These are phyloP conservation scores for Xenotilapia flavipinnis DNA, from an alignment of 2,113 vertebrate genomes.

Conservation along the genomic window DNA sequence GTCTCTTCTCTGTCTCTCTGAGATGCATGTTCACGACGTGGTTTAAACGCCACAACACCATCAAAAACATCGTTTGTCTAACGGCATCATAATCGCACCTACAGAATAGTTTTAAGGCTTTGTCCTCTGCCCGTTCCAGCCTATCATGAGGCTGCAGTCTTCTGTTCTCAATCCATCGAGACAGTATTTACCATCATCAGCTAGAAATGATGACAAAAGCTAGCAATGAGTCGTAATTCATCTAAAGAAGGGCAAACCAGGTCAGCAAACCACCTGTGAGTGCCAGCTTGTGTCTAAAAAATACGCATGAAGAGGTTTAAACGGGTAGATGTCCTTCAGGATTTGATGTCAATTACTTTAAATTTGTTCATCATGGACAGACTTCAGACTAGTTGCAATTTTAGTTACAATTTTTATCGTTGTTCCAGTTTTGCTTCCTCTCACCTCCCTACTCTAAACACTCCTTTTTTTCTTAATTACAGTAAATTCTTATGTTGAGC, in stretches of 20 bases:
- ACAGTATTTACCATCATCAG: neutral
- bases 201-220: neutral
- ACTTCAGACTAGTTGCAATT: neutral
- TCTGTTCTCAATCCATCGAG: neutral
- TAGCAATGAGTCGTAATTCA: neutral
- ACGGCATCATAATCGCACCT: accelerated
- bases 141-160: neutral
- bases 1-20: neutral
- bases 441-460: neutral
- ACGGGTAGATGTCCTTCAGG: neutral
- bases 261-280: neutral
- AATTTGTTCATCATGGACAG: neutral
- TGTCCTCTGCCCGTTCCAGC: neutral
- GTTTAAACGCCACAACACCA: neutral
- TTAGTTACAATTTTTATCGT: neutral
- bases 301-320: neutral
- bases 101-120: neutral
- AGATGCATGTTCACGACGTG: neutral
- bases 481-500: accelerated
- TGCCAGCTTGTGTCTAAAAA: neutral
- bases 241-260: neutral
- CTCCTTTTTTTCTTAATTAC: neutral
- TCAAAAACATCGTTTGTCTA: neutral
- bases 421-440: neutral
- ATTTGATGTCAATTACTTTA: neutral